phyloP scores from a whole-genome alignment of 2,797 vertebrate genomes.

The Pipistrellus nathusii region DNA sequence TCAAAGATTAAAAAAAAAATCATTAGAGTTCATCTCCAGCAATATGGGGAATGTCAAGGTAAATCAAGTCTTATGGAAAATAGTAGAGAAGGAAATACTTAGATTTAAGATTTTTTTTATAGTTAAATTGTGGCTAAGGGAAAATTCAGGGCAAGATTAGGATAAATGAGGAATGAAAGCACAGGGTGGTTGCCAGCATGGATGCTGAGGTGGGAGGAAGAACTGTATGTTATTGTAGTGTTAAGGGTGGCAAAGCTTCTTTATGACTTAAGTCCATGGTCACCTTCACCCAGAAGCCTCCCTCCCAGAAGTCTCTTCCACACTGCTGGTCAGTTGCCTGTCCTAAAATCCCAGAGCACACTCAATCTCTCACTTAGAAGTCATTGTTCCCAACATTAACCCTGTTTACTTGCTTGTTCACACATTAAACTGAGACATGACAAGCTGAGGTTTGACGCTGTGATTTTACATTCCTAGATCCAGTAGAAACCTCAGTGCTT shows the following conservation, averaged over 20 bases:
- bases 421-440: neutral
- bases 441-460: neutral
- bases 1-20: neutral
- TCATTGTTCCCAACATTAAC: neutral
- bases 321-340: neutral
- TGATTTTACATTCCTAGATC: neutral
- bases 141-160: neutral
- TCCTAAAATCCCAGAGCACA: rapidly evolving
- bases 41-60: neutral
- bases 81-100: neutral
- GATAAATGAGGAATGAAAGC: neutral
- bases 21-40: neutral
- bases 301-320: neutral
- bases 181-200: neutral
- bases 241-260: neutral
- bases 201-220: neutral
- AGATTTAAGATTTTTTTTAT: neutral
- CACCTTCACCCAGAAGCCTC: neutral
- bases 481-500: neutral
- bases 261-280: neutral
- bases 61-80: neutral
- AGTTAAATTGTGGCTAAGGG: neutral
- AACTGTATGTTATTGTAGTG: neutral
- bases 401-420: neutral
- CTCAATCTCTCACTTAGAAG: neutral